A percentile compares a stretch with the other conserved stretches of the same genome.
phyloP scores from a whole-genome alignment of 2,888 invertebrate genomes.

The Drosophila mayaguana region DNA sequence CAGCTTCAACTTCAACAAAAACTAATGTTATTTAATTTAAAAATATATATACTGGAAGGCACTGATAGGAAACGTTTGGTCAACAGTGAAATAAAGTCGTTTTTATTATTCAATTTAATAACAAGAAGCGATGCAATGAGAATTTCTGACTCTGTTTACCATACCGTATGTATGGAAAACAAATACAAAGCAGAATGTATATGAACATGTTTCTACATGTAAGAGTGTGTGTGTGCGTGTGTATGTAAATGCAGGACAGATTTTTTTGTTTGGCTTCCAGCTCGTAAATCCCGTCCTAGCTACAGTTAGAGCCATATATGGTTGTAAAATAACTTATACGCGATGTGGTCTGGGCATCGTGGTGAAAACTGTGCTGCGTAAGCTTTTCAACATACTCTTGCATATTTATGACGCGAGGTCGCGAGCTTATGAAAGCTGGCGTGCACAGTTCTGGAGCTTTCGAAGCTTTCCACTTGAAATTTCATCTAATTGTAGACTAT shows the following conservation, averaged over 20 bases:
- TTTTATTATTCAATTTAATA: conserved; percentile 5
- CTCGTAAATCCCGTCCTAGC: neutral
- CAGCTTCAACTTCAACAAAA: neutral
- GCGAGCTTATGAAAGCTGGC: neutral
- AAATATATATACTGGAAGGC: neutral
- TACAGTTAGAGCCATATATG: conserved; percentile 23
- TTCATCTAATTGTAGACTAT: neutral
- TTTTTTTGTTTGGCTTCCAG: neutral
- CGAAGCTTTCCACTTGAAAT: neutral
- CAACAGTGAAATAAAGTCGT: neutral
- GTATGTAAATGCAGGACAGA: no score
- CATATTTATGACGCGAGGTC: neutral
- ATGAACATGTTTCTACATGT: neutral
- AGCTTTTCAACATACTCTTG: conserved; percentile 11
- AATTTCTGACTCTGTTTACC: conserved; percentile 2
- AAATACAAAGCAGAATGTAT: neutral
- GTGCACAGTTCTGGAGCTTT: neutral
- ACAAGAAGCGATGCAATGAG: neutral
- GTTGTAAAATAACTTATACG: conserved; percentile 36
- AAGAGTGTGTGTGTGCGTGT: neutral
- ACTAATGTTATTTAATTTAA: no score
- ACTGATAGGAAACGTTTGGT: neutral
- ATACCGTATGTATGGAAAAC: neutral
- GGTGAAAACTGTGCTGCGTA: conserved; percentile 13
- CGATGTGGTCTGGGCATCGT: conserved; percentile 13